Base-by-base conservation (phyloP, 2,888 invertebrate species). In the Andrena haemorrhoa region DNA sequence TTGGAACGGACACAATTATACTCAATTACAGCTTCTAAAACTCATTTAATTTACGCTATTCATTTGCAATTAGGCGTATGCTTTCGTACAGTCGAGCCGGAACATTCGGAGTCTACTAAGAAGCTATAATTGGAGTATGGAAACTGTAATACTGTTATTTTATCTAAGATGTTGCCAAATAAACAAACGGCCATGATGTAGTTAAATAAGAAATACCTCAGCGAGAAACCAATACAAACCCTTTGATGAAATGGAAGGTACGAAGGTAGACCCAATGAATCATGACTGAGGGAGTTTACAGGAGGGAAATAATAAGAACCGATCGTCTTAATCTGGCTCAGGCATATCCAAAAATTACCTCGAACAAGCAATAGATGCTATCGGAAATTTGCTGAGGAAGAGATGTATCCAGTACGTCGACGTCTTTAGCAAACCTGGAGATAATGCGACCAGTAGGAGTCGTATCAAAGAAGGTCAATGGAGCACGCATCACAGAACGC, bases 401-500 rank as follows among this genome's bases (percentile, higher is more conserved):
- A 90, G 95, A 95, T 90, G 95, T 95, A 94, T 97, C 97, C 95
- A 97, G 93, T 88, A 96, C 95, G 93, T 97, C 96, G 89, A 97
- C 94, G 94, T 97, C 97, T 95, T 96, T 96, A 93, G 96, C 96
- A 94, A 97, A 97, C 93, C 97, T 95, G 94, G 96, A 93, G 92
- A 94, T 92, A 89, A 95, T 94, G 89, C 95, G 94, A 91, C 95
- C 95, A 84, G 92, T 92, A 82, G 95, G 95, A 85, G 94, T 95
- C 87, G 94, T 94, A 90, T 95, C 95, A 92, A 95, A 95, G 93
- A 95, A 95, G 89, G 93, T 91, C 92, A 95, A 92, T 83, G 95
- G 94, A 82, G 94, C 94, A 88, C 93, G 94, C 89, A 95, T 91
- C 89, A 94, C 93, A 83, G 94, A 94, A 76, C 90, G 86, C 89